Evolutionary conservation across 1,140 invertebrate species (phyloP), one percentile per base, ranked within the genome.

Genomic region (Apolygus lucorum): DNA sequence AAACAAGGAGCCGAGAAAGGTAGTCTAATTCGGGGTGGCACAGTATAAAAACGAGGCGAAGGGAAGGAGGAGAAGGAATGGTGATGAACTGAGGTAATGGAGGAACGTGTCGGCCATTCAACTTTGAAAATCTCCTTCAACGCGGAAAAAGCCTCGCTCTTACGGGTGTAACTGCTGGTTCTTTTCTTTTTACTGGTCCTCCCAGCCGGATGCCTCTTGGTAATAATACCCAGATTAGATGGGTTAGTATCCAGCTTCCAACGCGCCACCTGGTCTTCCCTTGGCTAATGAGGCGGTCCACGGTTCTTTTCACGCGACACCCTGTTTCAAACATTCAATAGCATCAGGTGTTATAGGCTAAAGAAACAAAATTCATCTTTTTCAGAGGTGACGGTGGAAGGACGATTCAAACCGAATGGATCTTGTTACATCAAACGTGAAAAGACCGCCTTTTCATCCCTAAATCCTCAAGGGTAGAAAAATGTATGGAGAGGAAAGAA

Each of bases 41-140:
- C 4, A 26, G 52, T 52, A 49, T 29, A 24, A 59, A 49, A 68
- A 49, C n/a, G 25, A 25, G 28, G 24, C 42, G 52, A 68, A 49
- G 21, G 67, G 49, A 22, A 54, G 67, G 54, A 28, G 28, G 24
- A 52, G 52, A 68, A 49, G 28, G 22, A 59, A 59, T 59, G 54
- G 54, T 59, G 54, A 59, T 59, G 54, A 59, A 59, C 54, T 59
- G 22, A 59, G 54, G 54, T 59, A 59, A 59, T 59, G 54, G 54
- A 4, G 54, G 22, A 59, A 59, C 54, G 54, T 59, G 54, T 59
- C 22, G 54, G 22, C 54, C 22, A 24, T 59, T 22, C 54, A 59
- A 59, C 54, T 59, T 59, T 59, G 54, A 24, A 59, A 59, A 59
- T 59, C 54, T 42, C 54, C 22, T 13, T 17, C 54, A 59, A n/a